These are phyloP conservation scores for Columbina picui DNA, from an alignment of 2,113 vertebrate species.

Conservation along the genomic window DNA sequence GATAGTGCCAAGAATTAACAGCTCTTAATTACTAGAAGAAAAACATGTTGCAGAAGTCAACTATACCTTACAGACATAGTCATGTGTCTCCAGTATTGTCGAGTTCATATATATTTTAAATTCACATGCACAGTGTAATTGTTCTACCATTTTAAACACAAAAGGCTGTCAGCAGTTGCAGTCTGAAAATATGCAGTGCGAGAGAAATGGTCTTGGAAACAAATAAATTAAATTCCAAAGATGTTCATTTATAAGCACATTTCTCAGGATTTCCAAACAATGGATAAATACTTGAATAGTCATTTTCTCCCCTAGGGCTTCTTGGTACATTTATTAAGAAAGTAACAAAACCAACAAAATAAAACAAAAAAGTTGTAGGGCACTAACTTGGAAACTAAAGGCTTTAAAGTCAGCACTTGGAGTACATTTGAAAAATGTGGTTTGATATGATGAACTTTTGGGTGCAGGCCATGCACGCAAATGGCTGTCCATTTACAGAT, in stretches of 20 bases:
- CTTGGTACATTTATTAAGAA: slow-evolving; percentile 8
- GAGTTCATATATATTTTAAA: background rate
- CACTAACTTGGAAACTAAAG: slow-evolving; percentile 20
- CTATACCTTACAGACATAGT: background rate
- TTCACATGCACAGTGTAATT: background rate
- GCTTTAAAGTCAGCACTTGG: slow-evolving; percentile 46
- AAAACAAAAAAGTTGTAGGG: background rate
- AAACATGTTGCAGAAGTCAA: background rate
- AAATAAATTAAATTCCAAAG: slow-evolving; percentile 22
- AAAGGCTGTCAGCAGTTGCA: slow-evolving; percentile 20
- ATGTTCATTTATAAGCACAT: slow-evolving; percentile 45
- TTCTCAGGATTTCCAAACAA: slow-evolving; percentile 37
- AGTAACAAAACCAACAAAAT: background rate
- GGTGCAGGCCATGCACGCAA: background rate
- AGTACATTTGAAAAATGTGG: slow-evolving; percentile 47
- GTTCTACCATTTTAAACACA: background rate
- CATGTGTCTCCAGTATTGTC: background rate
- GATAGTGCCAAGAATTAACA: background rate
- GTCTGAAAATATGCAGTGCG: background rate
- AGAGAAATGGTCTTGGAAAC: slow-evolving; percentile 30
- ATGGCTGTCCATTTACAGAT: slow-evolving; percentile 22
- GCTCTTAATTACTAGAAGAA: background rate
- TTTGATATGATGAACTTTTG: slow-evolving; percentile 34
- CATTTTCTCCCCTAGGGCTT: background rate
- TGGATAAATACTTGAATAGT: background rate